Evolutionary conservation across 2,113 vertebrate genomes (phyloP), one percentile per base, ranked within the genome.

Genomic region (Microcebus lehilahytsara): DNA sequence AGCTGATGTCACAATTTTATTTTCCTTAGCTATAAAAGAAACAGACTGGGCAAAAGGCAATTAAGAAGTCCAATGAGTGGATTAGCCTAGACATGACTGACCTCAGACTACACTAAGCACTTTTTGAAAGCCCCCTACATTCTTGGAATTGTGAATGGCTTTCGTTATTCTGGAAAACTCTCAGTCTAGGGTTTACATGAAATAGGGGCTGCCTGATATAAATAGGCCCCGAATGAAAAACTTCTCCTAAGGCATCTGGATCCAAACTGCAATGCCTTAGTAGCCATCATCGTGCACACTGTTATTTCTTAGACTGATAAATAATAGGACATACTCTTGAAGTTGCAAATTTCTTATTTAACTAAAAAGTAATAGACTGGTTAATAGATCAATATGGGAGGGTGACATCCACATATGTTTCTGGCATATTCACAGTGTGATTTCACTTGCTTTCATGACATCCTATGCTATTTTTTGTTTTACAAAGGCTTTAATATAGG

Each of bases 41-140:
- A 91, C 1, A 95, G 25, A 96, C 87, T 58, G 64, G 85, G n/a
- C 69, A 84, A 91, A 96, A 87, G 81, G 53, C 58, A 75, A 64
- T 71, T 64, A 37, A 53, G 30, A 67, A 90, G 81, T 34, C 42
- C 74, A 88, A 1, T 37, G 20, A 91, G 40, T 74, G 64, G 25
- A 81, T 53, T 53, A 66, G 71, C 40, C 8, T 74, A 25, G 32
- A 56, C 20, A 49, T 19, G 34, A 67, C 32, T 74, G 74, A 56
- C 69, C 40, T 40, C 71, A 62, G 25, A 74, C n/a, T 89, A 19
- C 11, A 60, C 19, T 23, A 60, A 34, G 37, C 23, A 60, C 40
- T 79, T 86, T 80, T 77, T 37, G 27, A 84, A 81, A 90, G 42
- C 22, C 34, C 32, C 71, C 42, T 81, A 9, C 46, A 1, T 80